Base-by-base conservation (phyloP, 2,113 vertebrate species). In the rat (Rattus norvegicus) region DNA sequence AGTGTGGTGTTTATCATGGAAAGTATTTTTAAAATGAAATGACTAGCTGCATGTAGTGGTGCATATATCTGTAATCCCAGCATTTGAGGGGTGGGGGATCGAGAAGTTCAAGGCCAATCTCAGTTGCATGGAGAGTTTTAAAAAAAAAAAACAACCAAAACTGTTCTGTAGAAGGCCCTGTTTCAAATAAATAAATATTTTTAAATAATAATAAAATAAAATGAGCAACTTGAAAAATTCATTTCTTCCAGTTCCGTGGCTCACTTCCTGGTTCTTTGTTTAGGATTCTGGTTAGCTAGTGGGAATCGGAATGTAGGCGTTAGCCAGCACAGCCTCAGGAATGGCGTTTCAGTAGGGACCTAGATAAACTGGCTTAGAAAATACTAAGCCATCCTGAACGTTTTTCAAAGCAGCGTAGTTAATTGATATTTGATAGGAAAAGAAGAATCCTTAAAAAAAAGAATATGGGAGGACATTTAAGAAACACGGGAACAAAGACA, bases 131-230 rank as follows among this genome's bases (percentile, higher is more conserved):
- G 28, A 63, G 19, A 69, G 19, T 24, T 49, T 52, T n/a, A 56
- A 56, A 56, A 2, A 56, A 56, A 56, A 0, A 59, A 59, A 61
- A 5, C 1, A 16, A 36, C 33, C 14, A 69, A 65, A 30, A 10
- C 43, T 86, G 30, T 47, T 16, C 61, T 67, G 11, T 86, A 86
- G 26, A 47, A 67, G 39, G 49, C 63, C 26, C 63, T 36, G 17
- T 87, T 69, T 87, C 30, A 87, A 52, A 52, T 52, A 52, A 54
- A 54, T 30, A 69, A 33, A 67, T 19, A 19, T 8, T 39, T 61
- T 81, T 59, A 54, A 77, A 20, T 63, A 90, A 88, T 69, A 56
- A 80, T 17, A 11, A 80, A 95, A 91, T 84, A 91, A 96, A 90
- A 76, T 28, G 79, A 81, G 49, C 8, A 88, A 95, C 90, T 88